These are phyloP conservation scores for Paralichthys olivaceus DNA, from an alignment of 2,113 vertebrate genomes.

Conservation along the genomic window DNA sequence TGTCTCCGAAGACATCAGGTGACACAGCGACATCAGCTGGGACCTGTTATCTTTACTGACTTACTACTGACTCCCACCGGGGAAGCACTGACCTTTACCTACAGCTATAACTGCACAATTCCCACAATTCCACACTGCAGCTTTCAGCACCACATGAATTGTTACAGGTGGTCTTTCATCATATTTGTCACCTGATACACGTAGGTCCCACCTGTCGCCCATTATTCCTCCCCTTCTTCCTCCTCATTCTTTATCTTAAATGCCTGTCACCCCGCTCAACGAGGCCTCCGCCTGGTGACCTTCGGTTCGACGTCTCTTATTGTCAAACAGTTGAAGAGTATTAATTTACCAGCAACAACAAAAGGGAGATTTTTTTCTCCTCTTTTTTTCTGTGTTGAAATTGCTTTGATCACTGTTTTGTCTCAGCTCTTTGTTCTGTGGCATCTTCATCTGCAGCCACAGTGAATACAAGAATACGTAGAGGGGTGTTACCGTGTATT, in stretches of 20 bases:
- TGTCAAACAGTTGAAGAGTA: constrained; percentile 38
- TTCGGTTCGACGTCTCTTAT: constrained; percentile 34
- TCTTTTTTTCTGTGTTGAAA: constrained; percentile 7
- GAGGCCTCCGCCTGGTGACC: constrained; percentile 33
- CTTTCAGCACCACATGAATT: constrained; percentile 26
- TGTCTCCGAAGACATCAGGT: neutral
- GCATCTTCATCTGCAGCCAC: neutral
- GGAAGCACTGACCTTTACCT: neutral
- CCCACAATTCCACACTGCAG: neutral
- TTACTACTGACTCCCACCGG: neutral
- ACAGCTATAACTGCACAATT: neutral
- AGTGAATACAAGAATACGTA: neutral
- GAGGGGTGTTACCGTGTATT: neutral
- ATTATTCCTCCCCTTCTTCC: neutral
- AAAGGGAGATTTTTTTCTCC: neutral
- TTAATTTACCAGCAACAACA: constrained; percentile 46
- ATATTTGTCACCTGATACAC: constrained; percentile 49
- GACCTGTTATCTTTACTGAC: neutral
- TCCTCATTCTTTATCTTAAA: constrained; percentile 13
- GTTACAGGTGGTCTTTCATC: constrained; percentile 36
- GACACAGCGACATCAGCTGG: neutral
- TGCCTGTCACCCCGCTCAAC: constrained; percentile 13
- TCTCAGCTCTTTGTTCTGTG: constrained; percentile 1
- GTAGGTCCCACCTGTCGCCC: constrained; percentile 1
- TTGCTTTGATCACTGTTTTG: constrained; percentile 27